Percentiles rank a stretch among this genome's conserved stretches.
These are phyloP conservation scores for Macaria liturata DNA, from an alignment of 2,888 invertebrate species.

Conservation along the genomic window DNA sequence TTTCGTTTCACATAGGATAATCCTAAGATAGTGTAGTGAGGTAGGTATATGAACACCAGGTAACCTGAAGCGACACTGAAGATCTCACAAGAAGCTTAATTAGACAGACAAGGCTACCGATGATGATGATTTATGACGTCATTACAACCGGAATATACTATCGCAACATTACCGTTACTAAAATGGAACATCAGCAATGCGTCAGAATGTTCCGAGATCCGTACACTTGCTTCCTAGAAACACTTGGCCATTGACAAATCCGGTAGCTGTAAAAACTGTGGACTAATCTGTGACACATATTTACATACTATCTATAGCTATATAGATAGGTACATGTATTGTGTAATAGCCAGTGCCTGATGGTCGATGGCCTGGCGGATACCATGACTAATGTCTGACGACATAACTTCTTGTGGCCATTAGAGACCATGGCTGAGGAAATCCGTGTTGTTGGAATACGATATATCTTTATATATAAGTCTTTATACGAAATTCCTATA, in stretches of 20 bases:
- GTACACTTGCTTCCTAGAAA: constrained; percentile 40
- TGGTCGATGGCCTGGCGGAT: constrained; percentile 10
- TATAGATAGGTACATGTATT: constrained; percentile 4
- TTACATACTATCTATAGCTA: not conserved
- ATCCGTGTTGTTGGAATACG: too few relatives aligned
- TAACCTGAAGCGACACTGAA: too few relatives aligned
- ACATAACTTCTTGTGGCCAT: not conserved
- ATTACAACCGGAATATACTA: constrained; percentile 34
- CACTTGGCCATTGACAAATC: constrained; percentile 23
- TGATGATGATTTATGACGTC: constrained; percentile 32
- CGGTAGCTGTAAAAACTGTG: constrained; percentile 10
- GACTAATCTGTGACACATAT: constrained; percentile 3
- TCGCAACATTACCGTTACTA: constrained; percentile 6
- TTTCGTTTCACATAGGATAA: too few relatives aligned
- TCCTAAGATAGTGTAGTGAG: too few relatives aligned
- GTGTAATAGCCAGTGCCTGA: constrained; percentile 12
- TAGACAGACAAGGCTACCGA: too few relatives aligned
- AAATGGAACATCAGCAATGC: constrained; percentile 39
- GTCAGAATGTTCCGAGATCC: constrained; percentile 43
- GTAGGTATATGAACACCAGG: too few relatives aligned
- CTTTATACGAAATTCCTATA: too few relatives aligned
- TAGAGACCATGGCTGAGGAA: constrained; percentile 1
- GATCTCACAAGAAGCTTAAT: too few relatives aligned
- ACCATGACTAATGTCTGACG: constrained; percentile 16
- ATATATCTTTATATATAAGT: too few relatives aligned